phyloP scores from a whole-genome alignment of 1,140 invertebrate species.

The Euschistus heros region DNA sequence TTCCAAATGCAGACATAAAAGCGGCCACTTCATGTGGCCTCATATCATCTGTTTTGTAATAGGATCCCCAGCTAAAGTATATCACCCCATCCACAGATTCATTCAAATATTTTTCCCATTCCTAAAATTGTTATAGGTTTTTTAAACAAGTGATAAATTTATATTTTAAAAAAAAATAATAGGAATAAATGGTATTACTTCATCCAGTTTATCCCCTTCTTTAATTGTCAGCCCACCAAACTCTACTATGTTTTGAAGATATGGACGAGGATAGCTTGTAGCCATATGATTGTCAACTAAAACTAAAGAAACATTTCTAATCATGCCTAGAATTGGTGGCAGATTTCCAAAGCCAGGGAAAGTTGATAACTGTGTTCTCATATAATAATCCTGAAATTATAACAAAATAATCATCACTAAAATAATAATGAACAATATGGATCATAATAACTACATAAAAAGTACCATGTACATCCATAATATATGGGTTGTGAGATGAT shows the following conservation, averaged over 20 bases:
- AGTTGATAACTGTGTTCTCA: neutral
- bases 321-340: neutral
- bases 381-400: neutral
- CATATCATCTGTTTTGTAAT: constrained; percentile 49
- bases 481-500: no score
- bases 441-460: no score
- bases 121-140: constrained; percentile 26
- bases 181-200: no score
- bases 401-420: no score
- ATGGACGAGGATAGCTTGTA: neutral
- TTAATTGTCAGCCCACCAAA: neutral
- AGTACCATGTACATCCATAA: no score
- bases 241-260: neutral
- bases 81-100: constrained; percentile 29
- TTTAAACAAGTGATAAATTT: no score
- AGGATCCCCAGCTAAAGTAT: constrained; percentile 59
- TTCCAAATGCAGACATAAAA: constrained; percentile 43
- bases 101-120: constrained; percentile 29
- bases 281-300: neutral
- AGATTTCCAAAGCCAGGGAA: neutral
- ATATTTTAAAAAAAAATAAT: no score
- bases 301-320: neutral
- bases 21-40: constrained; percentile 40
- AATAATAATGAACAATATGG: no score
- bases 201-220: neutral